A percentile compares a stretch with the other conserved stretches of the same genome.
Evolutionary conservation across 2,797 vertebrate species (phyloP).

Genomic region (Schizopygopsis malacanthus): DNA sequence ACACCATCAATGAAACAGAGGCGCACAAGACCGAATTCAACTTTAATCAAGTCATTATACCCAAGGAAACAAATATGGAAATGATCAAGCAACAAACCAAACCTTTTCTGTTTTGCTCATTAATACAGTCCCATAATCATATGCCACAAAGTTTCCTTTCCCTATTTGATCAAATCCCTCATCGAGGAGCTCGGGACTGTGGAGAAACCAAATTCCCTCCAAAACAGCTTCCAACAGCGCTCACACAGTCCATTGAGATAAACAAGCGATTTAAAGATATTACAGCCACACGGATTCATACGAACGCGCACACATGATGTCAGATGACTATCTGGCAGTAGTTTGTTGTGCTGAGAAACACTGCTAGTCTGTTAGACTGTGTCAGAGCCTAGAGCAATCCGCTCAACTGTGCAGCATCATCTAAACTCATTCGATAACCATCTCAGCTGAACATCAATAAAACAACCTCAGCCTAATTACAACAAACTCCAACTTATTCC

Average conservation of each 20-base stretch:
- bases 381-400: neutral
- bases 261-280: conserved; percentile 56
- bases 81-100: neutral
- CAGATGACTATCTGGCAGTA: conserved; percentile 67
- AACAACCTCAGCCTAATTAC: conserved; percentile 1
- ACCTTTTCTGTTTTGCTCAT: conserved; percentile 40
- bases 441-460: conserved; percentile 20
- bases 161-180: conserved; percentile 61
- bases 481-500: conserved; percentile 13
- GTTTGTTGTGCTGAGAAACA: conserved; percentile 60
- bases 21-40: neutral
- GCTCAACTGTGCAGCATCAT: neutral
- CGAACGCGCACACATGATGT: conserved; percentile 40
- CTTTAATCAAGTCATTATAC: neutral
- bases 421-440: conserved; percentile 42
- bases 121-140: conserved; percentile 35
- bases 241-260: conserved; percentile 61
- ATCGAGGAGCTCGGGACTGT: conserved; percentile 58
- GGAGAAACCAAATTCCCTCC: conserved; percentile 61
- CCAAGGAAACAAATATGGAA: neutral
- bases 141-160: conserved; percentile 56
- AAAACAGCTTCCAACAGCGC: conserved; percentile 54
- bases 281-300: conserved; percentile 57
- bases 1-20: neutral
- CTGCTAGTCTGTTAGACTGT: conserved; percentile 32